Evolutionary conservation across 2,113 vertebrate species (phyloP).

Genomic region (Apteryx owenii): DNA sequence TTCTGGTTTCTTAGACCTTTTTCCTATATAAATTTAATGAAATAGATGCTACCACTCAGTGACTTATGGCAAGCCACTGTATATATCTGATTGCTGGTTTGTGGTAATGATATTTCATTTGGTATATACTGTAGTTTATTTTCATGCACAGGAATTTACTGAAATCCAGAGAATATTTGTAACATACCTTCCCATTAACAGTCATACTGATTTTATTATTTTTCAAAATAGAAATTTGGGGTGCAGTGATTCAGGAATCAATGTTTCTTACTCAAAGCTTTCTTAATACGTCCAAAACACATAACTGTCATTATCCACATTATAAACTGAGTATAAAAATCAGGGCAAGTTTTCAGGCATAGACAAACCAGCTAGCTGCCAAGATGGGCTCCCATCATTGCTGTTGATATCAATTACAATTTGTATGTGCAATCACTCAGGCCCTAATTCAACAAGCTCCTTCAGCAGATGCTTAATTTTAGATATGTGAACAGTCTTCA

Average conservation of each 20-base stretch:
- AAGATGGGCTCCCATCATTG: neutral
- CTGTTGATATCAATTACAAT: neutral
- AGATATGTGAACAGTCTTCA: neutral
- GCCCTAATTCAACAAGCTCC: neutral
- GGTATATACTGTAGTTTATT: neutral
- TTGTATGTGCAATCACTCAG: neutral
- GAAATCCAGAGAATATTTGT: neutral
- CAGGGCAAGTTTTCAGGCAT: neutral
- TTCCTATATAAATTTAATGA: neutral
- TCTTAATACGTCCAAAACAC: neutral
- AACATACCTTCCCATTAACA: neutral
- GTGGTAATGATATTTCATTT: neutral
- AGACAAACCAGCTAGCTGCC: neutral
- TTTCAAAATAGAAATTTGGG: neutral
- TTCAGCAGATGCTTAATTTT: neutral
- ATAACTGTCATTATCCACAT: neutral
- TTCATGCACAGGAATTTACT: neutral
- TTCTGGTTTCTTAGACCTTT: neutral
- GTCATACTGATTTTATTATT: neutral
- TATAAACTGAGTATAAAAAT: neutral
- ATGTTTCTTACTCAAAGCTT: neutral
- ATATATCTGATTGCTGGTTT: neutral
- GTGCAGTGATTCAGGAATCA: neutral
- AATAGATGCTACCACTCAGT: neutral
- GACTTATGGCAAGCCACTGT: accelerated